phyloP scores from a whole-genome alignment of 2,888 invertebrate species.

The Aphodius granarius region DNA sequence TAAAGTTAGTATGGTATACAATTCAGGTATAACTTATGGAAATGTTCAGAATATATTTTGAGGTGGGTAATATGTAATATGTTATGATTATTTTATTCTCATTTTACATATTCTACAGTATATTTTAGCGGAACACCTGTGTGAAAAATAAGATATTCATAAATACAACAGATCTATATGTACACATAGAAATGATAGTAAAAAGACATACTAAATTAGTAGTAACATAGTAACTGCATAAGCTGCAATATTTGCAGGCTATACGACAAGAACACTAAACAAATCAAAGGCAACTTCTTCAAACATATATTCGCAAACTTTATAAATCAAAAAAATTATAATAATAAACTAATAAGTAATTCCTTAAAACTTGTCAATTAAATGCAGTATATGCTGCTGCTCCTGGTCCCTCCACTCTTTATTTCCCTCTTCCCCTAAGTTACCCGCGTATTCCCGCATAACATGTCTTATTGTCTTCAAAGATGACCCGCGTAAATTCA shows the following conservation, averaged over 20 bases:
- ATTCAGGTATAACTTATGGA: too few relatives aligned
- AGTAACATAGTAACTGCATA: neutral
- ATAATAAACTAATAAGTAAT: neutral
- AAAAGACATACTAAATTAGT: neutral
- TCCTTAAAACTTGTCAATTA: conserved; percentile 90
- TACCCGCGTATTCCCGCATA: conserved; percentile 96
- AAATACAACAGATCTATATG: neutral
- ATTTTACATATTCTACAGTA: neutral
- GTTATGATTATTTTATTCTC: too few relatives aligned
- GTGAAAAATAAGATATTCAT: neutral
- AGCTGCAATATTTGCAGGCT: neutral
- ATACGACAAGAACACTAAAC: neutral
- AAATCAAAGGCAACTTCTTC: neutral
- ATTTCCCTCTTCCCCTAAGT: conserved; percentile 88
- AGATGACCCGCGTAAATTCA: conserved; percentile 87
- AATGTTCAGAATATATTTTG: too few relatives aligned
- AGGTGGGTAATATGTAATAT: too few relatives aligned
- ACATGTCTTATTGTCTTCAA: conserved; percentile 90
- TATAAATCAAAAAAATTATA: neutral
- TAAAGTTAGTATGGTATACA: too few relatives aligned
- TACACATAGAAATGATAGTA: neutral
- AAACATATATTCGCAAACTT: neutral
- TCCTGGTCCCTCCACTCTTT: conserved; percentile 84
- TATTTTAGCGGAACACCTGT: neutral
- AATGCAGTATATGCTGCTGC: conserved; percentile 87